Conservation (phyloP, 2,888 invertebrate species). For the Cheilosia variabilis region DNA sequence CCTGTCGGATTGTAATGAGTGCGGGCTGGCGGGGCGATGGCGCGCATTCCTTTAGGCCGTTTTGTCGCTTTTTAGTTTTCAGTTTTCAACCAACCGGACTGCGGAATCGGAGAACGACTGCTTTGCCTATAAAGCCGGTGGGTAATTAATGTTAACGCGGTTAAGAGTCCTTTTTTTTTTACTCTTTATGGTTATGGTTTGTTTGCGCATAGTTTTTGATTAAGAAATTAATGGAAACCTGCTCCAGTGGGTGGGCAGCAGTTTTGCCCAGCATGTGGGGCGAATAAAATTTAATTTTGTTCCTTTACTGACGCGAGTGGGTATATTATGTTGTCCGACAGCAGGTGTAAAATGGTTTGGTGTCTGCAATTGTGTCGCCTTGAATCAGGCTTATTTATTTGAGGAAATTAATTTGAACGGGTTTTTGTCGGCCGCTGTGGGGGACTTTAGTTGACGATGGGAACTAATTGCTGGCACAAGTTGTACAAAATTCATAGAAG, state of each 20-base stretch:
- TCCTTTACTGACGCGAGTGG: not conserved
- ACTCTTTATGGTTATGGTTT: constrained; percentile 69
- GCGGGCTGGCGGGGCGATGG: constrained; percentile 21
- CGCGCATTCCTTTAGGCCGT: constrained; percentile 54
- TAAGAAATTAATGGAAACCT: constrained; percentile 70
- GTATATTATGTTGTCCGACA: not conserved
- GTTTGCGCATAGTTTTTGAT: constrained; percentile 65
- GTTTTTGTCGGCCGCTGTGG: not conserved
- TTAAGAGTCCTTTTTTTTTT: not conserved
- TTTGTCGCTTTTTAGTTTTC: constrained; percentile 10
- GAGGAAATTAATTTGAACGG: not conserved
- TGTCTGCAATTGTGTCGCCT: constrained; percentile 8
- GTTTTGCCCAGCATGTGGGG: constrained; percentile 24
- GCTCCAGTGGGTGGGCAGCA: constrained; percentile 68
- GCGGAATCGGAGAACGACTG: constrained; percentile 13
- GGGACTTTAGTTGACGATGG: too few relatives aligned
- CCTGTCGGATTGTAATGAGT: constrained; percentile 68
- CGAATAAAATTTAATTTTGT: constrained; percentile 6
- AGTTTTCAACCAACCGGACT: constrained; percentile 5
- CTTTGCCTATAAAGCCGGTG: constrained; percentile 42
- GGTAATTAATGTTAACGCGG: constrained; percentile 71
- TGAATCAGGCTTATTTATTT: constrained; percentile 8
- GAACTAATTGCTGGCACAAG: too few relatives aligned
- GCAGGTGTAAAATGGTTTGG: not conserved
- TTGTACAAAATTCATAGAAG: too few relatives aligned